phyloP scores from a whole-genome alignment of 2,888 invertebrate species.

The Agrotis clavis region DNA sequence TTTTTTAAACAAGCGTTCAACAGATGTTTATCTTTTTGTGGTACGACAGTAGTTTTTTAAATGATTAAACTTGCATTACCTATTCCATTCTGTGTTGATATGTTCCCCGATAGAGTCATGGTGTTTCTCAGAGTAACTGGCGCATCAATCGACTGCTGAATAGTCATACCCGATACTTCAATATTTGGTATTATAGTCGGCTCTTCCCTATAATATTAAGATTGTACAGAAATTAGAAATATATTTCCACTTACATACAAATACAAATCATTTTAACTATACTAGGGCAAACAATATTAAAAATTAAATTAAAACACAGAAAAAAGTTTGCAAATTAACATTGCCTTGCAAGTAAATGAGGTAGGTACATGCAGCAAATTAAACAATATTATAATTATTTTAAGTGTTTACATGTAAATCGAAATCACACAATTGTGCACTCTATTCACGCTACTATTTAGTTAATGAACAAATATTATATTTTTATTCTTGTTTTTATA shows the following conservation, averaged over 20 bases:
- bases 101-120: slow-evolving; percentile 95
- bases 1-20: too few species aligned
- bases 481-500: too few species aligned
- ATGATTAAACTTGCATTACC: slow-evolving; percentile 83
- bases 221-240: slow-evolving; percentile 18
- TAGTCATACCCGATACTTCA: slow-evolving; percentile 98
- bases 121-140: slow-evolving; percentile 97
- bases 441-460: not conserved
- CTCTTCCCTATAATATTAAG: slow-evolving; percentile 80
- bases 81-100: slow-evolving; percentile 97
- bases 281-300: slow-evolving; percentile 9
- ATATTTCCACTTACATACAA: not conserved
- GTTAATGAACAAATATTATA: not conserved
- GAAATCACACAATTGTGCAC: not conserved
- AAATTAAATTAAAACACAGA: not conserved
- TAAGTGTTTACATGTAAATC: slow-evolving; percentile 15
- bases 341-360: not conserved
- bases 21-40: too few species aligned
- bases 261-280: not conserved
- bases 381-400: not conserved
- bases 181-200: slow-evolving; percentile 93
- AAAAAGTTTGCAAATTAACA: slow-evolving; percentile 1
- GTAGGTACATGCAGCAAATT: not conserved
- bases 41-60: not conserved
- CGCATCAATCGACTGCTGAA: slow-evolving; percentile 98